Evolutionary conservation across 2,888 invertebrate species (phyloP), one percentile per base, ranked within the genome.

Genomic region (Nephrocerus scutellatus): DNA sequence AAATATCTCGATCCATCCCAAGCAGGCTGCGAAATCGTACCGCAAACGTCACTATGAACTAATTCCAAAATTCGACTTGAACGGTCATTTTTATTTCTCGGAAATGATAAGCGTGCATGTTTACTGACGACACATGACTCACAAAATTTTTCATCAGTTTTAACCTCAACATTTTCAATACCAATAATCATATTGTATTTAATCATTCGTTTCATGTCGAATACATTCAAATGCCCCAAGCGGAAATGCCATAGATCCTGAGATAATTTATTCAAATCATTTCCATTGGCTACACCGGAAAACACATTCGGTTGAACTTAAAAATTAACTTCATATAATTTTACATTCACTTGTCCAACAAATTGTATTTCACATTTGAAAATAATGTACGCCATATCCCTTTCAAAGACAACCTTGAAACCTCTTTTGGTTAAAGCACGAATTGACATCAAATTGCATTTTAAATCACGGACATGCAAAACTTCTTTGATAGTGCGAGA

Each of bases 11-110:
- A 52, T 10, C 47, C 45, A 13, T 52, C 37, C 12, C 40, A 41
- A 1, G 54, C 49, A 3, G 16, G 12, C 6, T 48, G 49, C 25
- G 50, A 46, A 50, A 59, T 55, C 0, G 60, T 53, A 2, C 58
- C 58, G 21, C 56, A 59, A 6, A 61, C 37, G 28, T 57, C 56
- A 1, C 47, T 47, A 30, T 56, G 57, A 7, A 55, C 40, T 9
- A 56, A 33, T 30, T 56, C 53, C 3, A 56, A 18, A 7, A 33
- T 7, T n/a, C 40, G 23, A 3, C 10, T 9, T 18, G 39, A 33
- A 19, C 23, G 22, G 10, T 6, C 9, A 13, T 12, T 33, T 3
- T 19, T 9, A 6, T 50, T 45, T 19, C 45, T 40, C 9, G 52
- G 47, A 23, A 55, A 53, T 4, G 48, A 41, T 30, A 32, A 24